Evolutionary conservation across 2,113 vertebrate genomes (phyloP), one percentile per base, ranked within the genome.

Genomic region (Uropsilus gracilis): DNA sequence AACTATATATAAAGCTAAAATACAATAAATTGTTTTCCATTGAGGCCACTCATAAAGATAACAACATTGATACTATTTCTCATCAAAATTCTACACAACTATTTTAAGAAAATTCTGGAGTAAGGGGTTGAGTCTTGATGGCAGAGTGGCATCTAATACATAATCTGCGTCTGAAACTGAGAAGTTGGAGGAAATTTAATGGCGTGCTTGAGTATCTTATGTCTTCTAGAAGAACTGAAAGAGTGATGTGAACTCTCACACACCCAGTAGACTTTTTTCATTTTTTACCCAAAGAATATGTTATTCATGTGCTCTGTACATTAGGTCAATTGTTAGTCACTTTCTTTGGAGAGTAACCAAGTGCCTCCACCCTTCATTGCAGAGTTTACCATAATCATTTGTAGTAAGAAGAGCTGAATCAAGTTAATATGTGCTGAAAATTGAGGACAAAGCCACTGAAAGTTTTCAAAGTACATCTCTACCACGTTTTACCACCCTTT

Each of bases 301-400:
- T 98, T 98, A 98, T 98, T 98, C 97, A 98, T 98, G 98, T 95
- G 97, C 97, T 98, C 98, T 98, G 98, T 98, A 98, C 98, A 98
- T 98, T 98, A 98, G 98, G 98, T 98, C 98, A 98, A 97, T 98
- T 98, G 97, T 98, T 98, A 98, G 98, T 98, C 98, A 98, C 98
- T 98, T 98, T 98, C 96, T 98, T 97, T 98, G 98, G 98, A 98
- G 86, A 95, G 82, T 64, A 95, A 98, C 98, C 98, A 98, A 98
- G 53, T 80, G 93, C 66, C 98, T 98, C 98, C 98, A 98, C 98
- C 98, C 98, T 98, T 97, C 97, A 96, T 89, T 97, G 95, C 95
- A 97, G 93, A 97, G 94, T 53, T 87, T 93, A 90, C 97, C 98
- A 94, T 98, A 98, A 98, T 97, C 96, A 97, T 96, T 95, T 97